Percentiles rank a stretch among this genome's conserved stretches.
Conservation (phyloP, 2,113 vertebrate genomes). For the Trogon melanurus region DNA sequence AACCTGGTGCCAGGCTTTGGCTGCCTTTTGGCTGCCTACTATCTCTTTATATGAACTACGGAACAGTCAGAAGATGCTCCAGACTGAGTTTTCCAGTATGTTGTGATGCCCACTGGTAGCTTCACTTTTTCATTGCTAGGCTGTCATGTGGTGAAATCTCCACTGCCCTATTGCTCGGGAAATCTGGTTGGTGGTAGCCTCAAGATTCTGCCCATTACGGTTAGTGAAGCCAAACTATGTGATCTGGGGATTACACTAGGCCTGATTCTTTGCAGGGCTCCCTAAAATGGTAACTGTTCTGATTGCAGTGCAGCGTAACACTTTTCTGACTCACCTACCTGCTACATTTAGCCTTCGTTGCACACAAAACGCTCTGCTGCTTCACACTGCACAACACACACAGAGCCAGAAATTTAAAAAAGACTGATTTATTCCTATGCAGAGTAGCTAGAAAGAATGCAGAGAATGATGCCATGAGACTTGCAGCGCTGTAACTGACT, state of each 20-base stretch:
- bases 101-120: neutral
- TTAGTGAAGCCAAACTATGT: neutral
- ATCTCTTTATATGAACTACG: neutral
- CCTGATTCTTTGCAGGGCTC: neutral
- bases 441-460: neutral
- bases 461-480: neutral
- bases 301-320: neutral
- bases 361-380: neutral
- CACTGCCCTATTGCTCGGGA: neutral
- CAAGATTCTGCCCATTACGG: neutral
- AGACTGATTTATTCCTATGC: neutral
- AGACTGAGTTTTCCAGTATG: neutral
- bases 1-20: neutral
- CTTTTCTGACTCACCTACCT: neutral
- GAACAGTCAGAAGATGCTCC: neutral
- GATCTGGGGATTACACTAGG: neutral
- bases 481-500: neutral
- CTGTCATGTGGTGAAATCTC: neutral
- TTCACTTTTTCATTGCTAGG: neutral
- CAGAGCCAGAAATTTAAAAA: neutral
- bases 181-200: neutral
- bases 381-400: neutral
- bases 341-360: neutral
- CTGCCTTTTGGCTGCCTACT: accelerated
- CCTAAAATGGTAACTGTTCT: neutral